phyloP scores from a whole-genome alignment of 2,797 vertebrate genomes.

The Arrhamphus sclerolepis region DNA sequence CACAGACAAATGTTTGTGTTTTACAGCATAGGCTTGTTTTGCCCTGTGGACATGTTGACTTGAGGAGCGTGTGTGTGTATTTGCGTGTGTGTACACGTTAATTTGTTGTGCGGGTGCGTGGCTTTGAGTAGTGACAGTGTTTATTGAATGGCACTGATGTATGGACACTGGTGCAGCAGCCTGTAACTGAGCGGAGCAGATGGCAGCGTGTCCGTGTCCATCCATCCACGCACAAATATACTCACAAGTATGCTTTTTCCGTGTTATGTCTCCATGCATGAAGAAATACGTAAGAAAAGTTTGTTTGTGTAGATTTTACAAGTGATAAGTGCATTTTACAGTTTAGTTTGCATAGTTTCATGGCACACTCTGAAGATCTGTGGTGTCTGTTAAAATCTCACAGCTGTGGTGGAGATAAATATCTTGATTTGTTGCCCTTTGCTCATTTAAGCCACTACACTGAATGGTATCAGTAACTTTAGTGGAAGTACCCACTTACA shows the following conservation, averaged over 20 bases:
- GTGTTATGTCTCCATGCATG: slow-evolving; percentile 6
- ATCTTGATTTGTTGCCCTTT: background rate
- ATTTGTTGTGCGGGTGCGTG: slow-evolving; percentile 42
- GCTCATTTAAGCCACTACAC: background rate
- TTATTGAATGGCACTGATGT: slow-evolving; percentile 81
- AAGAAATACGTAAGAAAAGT: background rate
- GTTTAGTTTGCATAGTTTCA: slow-evolving; percentile 9
- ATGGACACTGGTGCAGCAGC: slow-evolving; percentile 61
- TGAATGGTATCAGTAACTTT: background rate
- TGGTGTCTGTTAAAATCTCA: slow-evolving; percentile 4
- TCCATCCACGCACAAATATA: slow-evolving; percentile 50
- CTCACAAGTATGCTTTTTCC: slow-evolving; percentile 14
- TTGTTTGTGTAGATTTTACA: slow-evolving; percentile 1
- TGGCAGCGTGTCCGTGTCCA: slow-evolving; percentile 55
- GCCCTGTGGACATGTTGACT: background rate
- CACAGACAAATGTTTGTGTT: background rate
- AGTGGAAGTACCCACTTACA: slow-evolving; percentile 1
- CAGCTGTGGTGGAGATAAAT: too few relatives aligned
- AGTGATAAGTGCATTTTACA: background rate
- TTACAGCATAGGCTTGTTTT: slow-evolving; percentile 3
- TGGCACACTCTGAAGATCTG: background rate
- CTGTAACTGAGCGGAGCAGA: slow-evolving; percentile 75
- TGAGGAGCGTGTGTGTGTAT: slow-evolving; percentile 5
- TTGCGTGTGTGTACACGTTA: slow-evolving; percentile 4
- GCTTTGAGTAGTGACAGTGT: slow-evolving; percentile 62